Conservation (phyloP, 2,113 vertebrate genomes). For the Ammodytes dubius region DNA sequence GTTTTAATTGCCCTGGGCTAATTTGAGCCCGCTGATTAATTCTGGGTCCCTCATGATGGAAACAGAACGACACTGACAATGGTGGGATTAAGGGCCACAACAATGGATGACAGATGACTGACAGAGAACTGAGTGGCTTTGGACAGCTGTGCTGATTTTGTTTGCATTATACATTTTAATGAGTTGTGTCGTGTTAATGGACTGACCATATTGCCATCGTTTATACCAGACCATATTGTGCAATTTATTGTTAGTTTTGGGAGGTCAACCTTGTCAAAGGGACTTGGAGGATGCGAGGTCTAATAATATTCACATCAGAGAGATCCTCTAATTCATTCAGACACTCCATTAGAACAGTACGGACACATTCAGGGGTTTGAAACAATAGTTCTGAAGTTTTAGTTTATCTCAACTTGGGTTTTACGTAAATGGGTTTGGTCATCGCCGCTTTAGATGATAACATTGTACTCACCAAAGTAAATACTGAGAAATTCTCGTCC, state of each 20-base stretch:
- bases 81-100: conserved; percentile 75
- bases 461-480: not conserved
- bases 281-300: not conserved
- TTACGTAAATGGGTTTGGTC: not conserved
- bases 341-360: conserved; percentile 1
- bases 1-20: conserved; percentile 81
- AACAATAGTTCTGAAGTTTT: not conserved
- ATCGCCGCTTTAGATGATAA: not conserved
- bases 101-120: conserved; percentile 82
- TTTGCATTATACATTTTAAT: conserved; percentile 72
- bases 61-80: conserved; percentile 61
- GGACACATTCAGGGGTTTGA: not conserved
- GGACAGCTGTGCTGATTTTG: conserved; percentile 72
- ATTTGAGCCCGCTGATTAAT: conserved; percentile 77
- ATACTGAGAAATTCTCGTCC: not conserved
- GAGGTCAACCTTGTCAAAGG: conserved; percentile 53
- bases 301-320: conserved; percentile 1
- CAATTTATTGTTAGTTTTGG: conserved; percentile 59
- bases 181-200: conserved; percentile 60
- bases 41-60: conserved; percentile 60
- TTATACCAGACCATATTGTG: conserved; percentile 61
- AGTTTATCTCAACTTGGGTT: not conserved
- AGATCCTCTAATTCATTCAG: not conserved
- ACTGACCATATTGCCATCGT: conserved; percentile 57
- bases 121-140: conserved; percentile 78